These are phyloP conservation scores for Xiphorhynchus erythropygius DNA, from an alignment of 2,797 vertebrate genomes.

Conservation along the genomic window DNA sequence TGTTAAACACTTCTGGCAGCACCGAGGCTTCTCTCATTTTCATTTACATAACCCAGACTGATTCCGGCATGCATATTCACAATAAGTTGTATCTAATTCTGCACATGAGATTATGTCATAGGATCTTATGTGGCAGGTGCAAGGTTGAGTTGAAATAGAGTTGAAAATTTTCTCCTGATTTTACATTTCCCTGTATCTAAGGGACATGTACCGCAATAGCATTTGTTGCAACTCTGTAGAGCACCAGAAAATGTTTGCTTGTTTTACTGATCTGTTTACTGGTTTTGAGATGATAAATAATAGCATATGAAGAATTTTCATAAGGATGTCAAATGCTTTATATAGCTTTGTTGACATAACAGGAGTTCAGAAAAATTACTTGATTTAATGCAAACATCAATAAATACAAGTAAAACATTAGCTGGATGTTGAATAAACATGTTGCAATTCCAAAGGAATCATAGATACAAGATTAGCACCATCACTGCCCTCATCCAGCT, in stretches of 20 bases:
- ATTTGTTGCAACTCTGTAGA: background rate
- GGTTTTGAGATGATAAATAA: slow-evolving; percentile 9
- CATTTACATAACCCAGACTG: background rate
- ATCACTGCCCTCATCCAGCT: background rate
- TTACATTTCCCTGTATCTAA: background rate
- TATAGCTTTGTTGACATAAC: slow-evolving; percentile 18
- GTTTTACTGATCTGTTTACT: background rate
- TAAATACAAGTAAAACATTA: slow-evolving; percentile 32
- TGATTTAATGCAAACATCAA: slow-evolving; percentile 33
- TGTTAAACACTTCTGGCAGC: background rate
- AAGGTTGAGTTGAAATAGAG: background rate
- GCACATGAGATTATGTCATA: background rate
- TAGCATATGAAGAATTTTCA: background rate
- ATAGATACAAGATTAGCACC: background rate
- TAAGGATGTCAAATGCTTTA: slow-evolving; percentile 1
- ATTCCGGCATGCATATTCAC: background rate
- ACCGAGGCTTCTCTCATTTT: background rate
- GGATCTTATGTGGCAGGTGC: background rate
- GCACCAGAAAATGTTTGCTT: background rate
- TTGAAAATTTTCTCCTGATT: background rate
- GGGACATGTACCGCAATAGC: background rate
- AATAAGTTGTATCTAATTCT: background rate
- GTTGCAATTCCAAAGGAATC: background rate
- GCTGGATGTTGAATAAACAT: background rate
- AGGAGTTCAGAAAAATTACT: background rate